Conservation (phyloP, 2,113 vertebrate species). For the Crypturellus undulatus region DNA sequence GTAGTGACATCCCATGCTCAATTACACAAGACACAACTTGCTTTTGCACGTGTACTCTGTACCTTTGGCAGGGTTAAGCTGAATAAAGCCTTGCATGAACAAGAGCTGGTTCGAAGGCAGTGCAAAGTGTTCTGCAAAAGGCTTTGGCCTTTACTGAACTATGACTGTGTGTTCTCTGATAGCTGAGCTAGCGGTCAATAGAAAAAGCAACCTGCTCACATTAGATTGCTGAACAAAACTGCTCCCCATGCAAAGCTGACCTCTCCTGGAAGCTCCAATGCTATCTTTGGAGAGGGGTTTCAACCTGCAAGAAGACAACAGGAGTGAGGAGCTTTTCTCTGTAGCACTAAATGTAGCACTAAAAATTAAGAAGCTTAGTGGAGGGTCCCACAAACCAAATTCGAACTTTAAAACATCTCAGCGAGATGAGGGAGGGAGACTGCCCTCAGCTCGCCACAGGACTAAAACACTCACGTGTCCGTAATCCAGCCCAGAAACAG, state of each 20-base stretch:
- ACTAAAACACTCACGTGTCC: not conserved
- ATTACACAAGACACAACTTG: not conserved
- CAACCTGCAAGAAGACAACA: not conserved
- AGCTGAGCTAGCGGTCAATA: not conserved
- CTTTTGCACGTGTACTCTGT: not conserved
- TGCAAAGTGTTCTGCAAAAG: not conserved
- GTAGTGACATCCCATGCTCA: not conserved
- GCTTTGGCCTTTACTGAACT: constrained; percentile 34
- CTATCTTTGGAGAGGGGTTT: not conserved
- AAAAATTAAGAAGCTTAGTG: not conserved
- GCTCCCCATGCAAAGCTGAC: not conserved
- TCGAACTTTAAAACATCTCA: not conserved
- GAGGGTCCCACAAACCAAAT: not conserved
- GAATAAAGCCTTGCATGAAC: not conserved
- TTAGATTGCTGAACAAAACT: constrained; percentile 25
- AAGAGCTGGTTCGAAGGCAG: constrained; percentile 1
- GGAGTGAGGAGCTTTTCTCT: not conserved
- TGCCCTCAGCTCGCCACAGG: not conserved
- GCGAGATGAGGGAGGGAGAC: not conserved
- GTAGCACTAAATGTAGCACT: fast-evolving
- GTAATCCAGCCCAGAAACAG: not conserved
- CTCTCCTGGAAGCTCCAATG: not conserved
- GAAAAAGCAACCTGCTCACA: constrained; percentile 35
- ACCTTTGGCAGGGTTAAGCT: not conserved
- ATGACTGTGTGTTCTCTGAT: not conserved